phyloP scores from a whole-genome alignment of 2,888 invertebrate genomes.

The Mamestra brassicae region DNA sequence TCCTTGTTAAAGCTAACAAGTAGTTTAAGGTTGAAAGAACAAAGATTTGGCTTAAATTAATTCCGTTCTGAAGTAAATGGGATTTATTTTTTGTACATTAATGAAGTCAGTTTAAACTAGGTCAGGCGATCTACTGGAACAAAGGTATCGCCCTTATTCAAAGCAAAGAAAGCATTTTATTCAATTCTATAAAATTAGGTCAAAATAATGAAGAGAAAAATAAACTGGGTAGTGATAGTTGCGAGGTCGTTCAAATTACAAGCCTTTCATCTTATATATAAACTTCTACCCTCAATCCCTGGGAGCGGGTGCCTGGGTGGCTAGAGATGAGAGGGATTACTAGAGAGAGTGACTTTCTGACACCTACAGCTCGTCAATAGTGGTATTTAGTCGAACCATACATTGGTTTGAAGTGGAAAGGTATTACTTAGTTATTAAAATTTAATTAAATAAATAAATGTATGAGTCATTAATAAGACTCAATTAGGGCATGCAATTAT shows the following conservation, averaged over 20 bases:
- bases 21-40: constrained; percentile 34
- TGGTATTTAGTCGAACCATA: background rate
- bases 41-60: constrained; percentile 39
- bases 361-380: background rate
- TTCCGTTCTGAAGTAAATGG: constrained; percentile 20
- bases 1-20: constrained; percentile 47
- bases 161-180: constrained; percentile 10
- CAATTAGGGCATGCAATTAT: too few relatives aligned
- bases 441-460: too few relatives aligned
- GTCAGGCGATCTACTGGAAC: constrained; percentile 31
- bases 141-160: constrained; percentile 7
- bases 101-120: constrained; percentile 30
- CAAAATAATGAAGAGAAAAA: constrained; percentile 7
- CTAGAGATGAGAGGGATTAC: background rate
- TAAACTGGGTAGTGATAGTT: constrained; percentile 8
- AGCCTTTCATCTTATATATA: constrained; percentile 18
- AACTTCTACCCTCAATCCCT: background rate
- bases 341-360: background rate
- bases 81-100: constrained; percentile 17
- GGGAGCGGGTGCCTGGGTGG: background rate
- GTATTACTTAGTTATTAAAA: background rate
- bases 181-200: constrained; percentile 25
- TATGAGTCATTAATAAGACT: background rate
- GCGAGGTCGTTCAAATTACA: constrained; percentile 21
- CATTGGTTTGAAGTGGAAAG: background rate